Evolutionary conservation across 2,797 vertebrate genomes (phyloP).

Genomic region (Sebastes oblongus): DNA sequence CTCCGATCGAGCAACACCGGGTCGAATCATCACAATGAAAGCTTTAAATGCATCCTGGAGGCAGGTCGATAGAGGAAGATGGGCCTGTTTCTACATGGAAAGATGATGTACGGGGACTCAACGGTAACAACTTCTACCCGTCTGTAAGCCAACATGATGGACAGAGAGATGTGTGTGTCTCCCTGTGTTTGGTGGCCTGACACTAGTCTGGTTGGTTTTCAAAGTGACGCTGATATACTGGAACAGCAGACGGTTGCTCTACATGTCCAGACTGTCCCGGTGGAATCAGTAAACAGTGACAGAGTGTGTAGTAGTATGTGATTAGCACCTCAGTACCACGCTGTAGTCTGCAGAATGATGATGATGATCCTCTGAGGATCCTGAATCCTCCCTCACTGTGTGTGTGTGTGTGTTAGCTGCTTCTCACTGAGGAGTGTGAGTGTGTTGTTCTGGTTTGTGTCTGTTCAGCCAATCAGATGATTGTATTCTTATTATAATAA

Average conservation of each 20-base stretch:
- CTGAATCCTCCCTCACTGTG: constrained; percentile 61
- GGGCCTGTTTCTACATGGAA: background rate
- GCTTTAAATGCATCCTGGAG: background rate
- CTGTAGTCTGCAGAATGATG: constrained; percentile 20
- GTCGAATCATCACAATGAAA: background rate
- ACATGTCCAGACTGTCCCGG: constrained; percentile 72
- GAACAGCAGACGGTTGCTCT: constrained; percentile 53
- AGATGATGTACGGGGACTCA: background rate
- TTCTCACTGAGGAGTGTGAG: background rate
- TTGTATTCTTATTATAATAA: no score
- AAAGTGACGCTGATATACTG: background rate
- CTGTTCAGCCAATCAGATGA: background rate
- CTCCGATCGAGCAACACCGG: background rate
- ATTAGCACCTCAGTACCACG: constrained; percentile 32
- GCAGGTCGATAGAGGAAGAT: background rate
- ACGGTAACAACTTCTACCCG: background rate
- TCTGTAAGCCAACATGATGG: background rate
- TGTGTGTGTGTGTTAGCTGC: background rate
- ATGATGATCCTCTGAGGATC: constrained; percentile 48
- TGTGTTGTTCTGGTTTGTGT: background rate
- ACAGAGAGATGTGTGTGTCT: constrained; percentile 54
- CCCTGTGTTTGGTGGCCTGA: constrained; percentile 89
- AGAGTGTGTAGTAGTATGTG: background rate
- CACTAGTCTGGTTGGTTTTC: constrained; percentile 45
- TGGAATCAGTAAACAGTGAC: constrained; percentile 75